Conservation (phyloP, 2,888 invertebrate species). For the Diploptera punctata region DNA sequence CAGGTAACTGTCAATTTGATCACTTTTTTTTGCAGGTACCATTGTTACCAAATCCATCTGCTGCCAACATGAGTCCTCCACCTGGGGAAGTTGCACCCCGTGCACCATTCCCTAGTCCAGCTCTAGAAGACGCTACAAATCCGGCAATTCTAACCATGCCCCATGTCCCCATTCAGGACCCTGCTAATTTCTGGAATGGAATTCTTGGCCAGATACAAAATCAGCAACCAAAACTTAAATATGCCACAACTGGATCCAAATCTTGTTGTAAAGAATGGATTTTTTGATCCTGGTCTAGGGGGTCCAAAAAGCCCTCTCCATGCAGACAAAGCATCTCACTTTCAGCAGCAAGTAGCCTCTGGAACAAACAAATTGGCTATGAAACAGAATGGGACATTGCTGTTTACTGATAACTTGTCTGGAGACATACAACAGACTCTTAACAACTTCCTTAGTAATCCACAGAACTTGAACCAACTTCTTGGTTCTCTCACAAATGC, state of each 20-base stretch:
- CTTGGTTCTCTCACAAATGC: slow-evolving; percentile 47
- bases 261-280: slow-evolving; percentile 33
- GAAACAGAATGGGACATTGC: slow-evolving; percentile 33
- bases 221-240: slow-evolving; percentile 20
- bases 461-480: slow-evolving; percentile 51
- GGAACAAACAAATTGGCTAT: slow-evolving; percentile 32
- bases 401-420: slow-evolving; percentile 38
- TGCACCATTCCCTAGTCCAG: slow-evolving; percentile 37
- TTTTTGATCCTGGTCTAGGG: slow-evolving; percentile 37
- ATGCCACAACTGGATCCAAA: slow-evolving; percentile 34
- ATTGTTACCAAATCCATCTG: slow-evolving; percentile 50
- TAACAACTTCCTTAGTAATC: slow-evolving; percentile 51
- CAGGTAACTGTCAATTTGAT: too few relatives aligned
- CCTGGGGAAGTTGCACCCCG: slow-evolving; percentile 45
- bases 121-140: slow-evolving; percentile 38
- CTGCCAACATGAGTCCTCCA: slow-evolving; percentile 45
- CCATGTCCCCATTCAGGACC: slow-evolving; percentile 34
- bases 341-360: slow-evolving; percentile 40
- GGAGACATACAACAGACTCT: slow-evolving; percentile 52
- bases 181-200: slow-evolving; percentile 42
- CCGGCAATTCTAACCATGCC: slow-evolving; percentile 14
- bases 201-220: slow-evolving; percentile 40
- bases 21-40: slow-evolving; percentile 47
- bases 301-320: slow-evolving; percentile 39
- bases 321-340: slow-evolving; percentile 29